Evolutionary conservation across 2,113 vertebrate genomes (phyloP).

Genomic region (Austrofundulus limnaeus): DNA sequence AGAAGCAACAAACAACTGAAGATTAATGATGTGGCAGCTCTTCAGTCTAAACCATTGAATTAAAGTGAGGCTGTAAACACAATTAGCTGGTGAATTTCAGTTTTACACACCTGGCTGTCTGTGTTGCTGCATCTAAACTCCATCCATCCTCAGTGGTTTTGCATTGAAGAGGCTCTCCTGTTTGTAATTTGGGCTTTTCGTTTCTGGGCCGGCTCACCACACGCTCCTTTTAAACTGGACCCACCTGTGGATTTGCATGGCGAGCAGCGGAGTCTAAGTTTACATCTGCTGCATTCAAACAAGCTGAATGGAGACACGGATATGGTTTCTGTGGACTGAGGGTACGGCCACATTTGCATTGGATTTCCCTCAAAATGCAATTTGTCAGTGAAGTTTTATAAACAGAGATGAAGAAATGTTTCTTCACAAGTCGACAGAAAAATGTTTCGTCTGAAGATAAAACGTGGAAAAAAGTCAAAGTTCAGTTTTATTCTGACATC

Average conservation of each 20-base stretch:
- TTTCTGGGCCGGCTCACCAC: constrained; percentile 38
- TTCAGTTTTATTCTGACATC: no score
- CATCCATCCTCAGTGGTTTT: constrained; percentile 29
- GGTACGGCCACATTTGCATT: constrained; percentile 34
- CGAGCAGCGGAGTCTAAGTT: constrained; percentile 20
- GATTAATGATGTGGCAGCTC: not conserved
- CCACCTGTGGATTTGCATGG: constrained; percentile 61
- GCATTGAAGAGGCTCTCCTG: constrained; percentile 38
- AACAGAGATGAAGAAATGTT: not conserved
- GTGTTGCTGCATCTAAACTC: constrained; percentile 42
- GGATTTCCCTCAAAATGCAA: constrained; percentile 29
- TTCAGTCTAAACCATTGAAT: not conserved
- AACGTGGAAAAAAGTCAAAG: not conserved
- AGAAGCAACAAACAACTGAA: not conserved
- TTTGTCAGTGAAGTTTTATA: constrained; percentile 19
- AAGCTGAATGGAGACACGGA: constrained; percentile 37
- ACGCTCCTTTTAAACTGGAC: constrained; percentile 45
- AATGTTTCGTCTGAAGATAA: not conserved
- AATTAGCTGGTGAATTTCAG: not conserved
- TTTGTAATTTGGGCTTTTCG: constrained; percentile 51
- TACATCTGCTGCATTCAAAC: constrained; percentile 44
- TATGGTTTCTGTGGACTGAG: constrained; percentile 30
- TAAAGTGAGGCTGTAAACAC: no score
- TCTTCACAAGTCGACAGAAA: constrained; percentile 3
- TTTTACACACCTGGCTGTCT: constrained; percentile 24